Evolutionary conservation across 92 coral and sea anemone species (phyloP).

Genomic region (Paragorgia papillata): DNA sequence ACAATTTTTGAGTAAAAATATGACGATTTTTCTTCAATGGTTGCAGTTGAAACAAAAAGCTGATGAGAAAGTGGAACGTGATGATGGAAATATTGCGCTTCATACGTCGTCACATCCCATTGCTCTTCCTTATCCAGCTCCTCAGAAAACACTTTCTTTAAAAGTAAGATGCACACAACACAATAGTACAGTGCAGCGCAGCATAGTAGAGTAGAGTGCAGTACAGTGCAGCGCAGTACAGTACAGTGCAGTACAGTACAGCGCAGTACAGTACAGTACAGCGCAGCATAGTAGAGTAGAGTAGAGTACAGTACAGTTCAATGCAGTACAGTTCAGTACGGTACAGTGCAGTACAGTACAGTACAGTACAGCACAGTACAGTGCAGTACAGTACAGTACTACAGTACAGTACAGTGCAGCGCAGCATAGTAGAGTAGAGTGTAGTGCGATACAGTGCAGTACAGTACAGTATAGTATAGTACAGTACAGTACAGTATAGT

Average conservation of each 20-base stretch:
- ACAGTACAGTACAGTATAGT: neutral
- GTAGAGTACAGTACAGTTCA: neutral
- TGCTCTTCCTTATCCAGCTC: slow-evolving; percentile 85
- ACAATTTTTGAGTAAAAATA: too few species aligned
- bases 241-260: neutral
- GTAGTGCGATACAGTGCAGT: neutral
- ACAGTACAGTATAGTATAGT: neutral
- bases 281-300: neutral
- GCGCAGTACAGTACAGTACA: neutral
- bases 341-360: slow-evolving; percentile 20
- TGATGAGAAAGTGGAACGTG: slow-evolving; percentile 41
- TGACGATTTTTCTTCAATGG: neutral
- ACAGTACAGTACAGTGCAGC: neutral
- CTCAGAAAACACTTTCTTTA: slow-evolving; percentile 76
- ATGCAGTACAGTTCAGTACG: slow-evolving; percentile 17
- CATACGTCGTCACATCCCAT: slow-evolving; percentile 66
- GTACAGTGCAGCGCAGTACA: neutral
- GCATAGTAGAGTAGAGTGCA: neutral
- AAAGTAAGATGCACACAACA: slow-evolving; percentile 58
- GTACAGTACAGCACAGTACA: neutral
- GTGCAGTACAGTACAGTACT: neutral
- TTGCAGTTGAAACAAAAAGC: slow-evolving; percentile 76
- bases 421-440: neutral
- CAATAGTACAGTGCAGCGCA: neutral
- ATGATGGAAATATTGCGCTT: slow-evolving; percentile 17